A percentile compares a stretch with the other conserved stretches of the same genome.
Conservation (phyloP, 2,888 invertebrate species). For the Ophioninae sp. region DNA sequence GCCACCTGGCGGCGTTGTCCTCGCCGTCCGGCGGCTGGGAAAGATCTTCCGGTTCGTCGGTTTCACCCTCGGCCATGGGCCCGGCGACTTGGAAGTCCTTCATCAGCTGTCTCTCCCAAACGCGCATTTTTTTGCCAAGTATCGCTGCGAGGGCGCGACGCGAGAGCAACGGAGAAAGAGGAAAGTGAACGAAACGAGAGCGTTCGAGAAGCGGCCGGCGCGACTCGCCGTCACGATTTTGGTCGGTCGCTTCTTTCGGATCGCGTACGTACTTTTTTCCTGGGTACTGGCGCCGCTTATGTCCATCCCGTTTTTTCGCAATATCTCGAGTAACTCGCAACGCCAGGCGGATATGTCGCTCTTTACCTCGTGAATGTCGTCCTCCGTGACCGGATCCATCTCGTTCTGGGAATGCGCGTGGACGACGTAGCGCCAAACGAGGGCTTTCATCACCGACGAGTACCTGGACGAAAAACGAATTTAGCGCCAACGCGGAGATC, state of each 20-base stretch:
- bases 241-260: not conserved
- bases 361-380: constrained; percentile 96
- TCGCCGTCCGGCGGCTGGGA: constrained; percentile 74
- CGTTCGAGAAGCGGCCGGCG: too few species aligned
- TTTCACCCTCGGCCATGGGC: constrained; percentile 82
- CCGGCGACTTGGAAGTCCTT: constrained; percentile 92
- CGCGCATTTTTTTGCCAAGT: constrained; percentile 89
- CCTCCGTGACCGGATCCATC: constrained; percentile 94
- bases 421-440: constrained; percentile 96
- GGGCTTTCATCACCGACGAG: constrained; percentile 92
- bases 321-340: constrained; percentile 94
- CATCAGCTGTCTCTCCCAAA: constrained; percentile 94
- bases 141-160: constrained; percentile 82
- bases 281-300: constrained; percentile 88
- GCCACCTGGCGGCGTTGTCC: constrained; percentile 81
- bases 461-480: constrained; percentile 81
- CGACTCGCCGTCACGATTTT: too few species aligned
- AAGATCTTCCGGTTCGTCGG: constrained; percentile 77
- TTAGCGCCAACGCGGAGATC: not conserved
- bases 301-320: constrained; percentile 94
- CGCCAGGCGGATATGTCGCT: constrained; percentile 95
- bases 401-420: constrained; percentile 92
- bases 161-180: not conserved
- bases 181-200: not conserved
- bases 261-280: constrained; percentile 85